phyloP scores from a whole-genome alignment of 2,888 invertebrate species.

The Agonopterix subpropinquella region DNA sequence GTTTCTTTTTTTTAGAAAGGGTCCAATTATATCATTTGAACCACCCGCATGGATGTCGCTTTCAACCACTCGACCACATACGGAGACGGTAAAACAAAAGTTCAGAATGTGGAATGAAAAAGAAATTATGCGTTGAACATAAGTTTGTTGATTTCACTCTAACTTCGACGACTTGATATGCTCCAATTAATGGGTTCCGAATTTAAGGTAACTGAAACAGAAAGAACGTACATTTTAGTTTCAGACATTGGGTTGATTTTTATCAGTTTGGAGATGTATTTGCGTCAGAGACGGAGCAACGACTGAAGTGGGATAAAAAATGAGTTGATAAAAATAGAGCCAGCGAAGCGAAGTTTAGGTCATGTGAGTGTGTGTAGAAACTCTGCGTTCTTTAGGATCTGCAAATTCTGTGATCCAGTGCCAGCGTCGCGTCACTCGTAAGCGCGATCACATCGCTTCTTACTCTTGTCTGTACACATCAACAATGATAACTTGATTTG shows the following conservation, averaged over 20 bases:
- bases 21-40: constrained; percentile 70
- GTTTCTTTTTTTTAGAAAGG: constrained; percentile 65
- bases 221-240: constrained; percentile 30
- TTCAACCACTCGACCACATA: constrained; percentile 69
- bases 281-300: constrained; percentile 52
- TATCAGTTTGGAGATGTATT: constrained; percentile 41
- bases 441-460: constrained; percentile 32
- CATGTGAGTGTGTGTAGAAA: constrained; percentile 50
- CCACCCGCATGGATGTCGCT: constrained; percentile 68
- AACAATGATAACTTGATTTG: constrained; percentile 45
- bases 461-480: background rate
- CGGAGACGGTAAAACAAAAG: constrained; percentile 57
- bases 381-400: constrained; percentile 37
- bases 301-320: constrained; percentile 61
- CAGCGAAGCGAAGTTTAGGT: constrained; percentile 49
- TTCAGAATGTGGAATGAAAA: constrained; percentile 65
- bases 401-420: constrained; percentile 41
- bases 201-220: constrained; percentile 69
- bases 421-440: constrained; percentile 56
- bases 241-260: constrained; percentile 12
- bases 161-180: constrained; percentile 56
- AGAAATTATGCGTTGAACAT: constrained; percentile 61
- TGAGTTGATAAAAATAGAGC: constrained; percentile 55
- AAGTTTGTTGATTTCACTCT: constrained; percentile 35
- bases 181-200: constrained; percentile 48